phyloP scores from a whole-genome alignment of 2,113 vertebrate genomes.

The Lepidothrix coronata region DNA sequence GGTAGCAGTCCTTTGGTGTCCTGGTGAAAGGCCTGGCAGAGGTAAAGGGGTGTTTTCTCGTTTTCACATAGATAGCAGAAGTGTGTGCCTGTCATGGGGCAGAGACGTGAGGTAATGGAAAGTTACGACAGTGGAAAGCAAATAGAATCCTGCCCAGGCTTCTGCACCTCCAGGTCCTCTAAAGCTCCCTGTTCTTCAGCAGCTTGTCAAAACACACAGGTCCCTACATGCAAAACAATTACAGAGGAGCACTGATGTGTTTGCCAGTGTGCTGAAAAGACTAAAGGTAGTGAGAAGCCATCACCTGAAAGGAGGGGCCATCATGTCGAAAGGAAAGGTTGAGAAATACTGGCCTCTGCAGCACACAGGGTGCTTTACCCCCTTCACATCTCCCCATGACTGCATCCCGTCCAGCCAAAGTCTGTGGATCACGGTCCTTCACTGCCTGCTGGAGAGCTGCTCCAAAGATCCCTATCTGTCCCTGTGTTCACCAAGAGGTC shows the following conservation, averaged over 20 bases:
- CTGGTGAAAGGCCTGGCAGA: background rate
- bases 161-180: background rate
- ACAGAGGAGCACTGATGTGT: background rate
- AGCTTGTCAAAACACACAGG: background rate
- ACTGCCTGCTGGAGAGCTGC: background rate
- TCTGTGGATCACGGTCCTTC: background rate
- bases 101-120: constrained; percentile 7
- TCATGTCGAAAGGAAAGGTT: background rate
- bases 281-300: background rate
- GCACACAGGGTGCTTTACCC: background rate
- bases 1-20: background rate
- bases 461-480: background rate
- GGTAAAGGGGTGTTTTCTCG: background rate
- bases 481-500: background rate
- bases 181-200: background rate
- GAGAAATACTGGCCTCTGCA: background rate
- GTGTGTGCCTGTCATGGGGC: background rate
- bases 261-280: background rate
- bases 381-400: background rate
- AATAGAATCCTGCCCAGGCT: background rate
- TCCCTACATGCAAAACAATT: background rate
- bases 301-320: background rate
- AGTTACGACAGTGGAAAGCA: background rate
- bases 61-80: background rate
- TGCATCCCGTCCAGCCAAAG: background rate